Evolutionary conservation across 2,888 invertebrate species (phyloP).

Genomic region (Syritta pipiens): DNA sequence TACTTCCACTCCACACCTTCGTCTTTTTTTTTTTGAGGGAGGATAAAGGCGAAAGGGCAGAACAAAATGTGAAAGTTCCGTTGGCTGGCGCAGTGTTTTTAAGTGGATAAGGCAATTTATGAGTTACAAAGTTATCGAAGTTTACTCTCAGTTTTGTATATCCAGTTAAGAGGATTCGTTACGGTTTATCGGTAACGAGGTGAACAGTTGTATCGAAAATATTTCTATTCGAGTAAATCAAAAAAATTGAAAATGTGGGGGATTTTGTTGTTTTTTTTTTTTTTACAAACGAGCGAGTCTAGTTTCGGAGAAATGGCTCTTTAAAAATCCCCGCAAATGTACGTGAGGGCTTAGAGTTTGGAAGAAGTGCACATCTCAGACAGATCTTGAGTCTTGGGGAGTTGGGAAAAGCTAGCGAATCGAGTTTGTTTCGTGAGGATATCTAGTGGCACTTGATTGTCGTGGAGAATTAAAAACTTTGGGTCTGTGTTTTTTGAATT

Average conservation of each 20-base stretch:
- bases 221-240: conserved; percentile 2
- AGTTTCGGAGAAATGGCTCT: neutral
- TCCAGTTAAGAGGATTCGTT: conserved; percentile 45
- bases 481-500: too few relatives aligned
- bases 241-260: neutral
- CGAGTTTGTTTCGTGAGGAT: too few relatives aligned
- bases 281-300: neutral
- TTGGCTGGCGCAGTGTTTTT: conserved; percentile 70
- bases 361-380: too few relatives aligned
- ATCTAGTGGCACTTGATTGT: too few relatives aligned
- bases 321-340: too few relatives aligned
- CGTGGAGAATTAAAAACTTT: too few relatives aligned
- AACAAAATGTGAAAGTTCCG: conserved; percentile 42
- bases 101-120: conserved; percentile 79
- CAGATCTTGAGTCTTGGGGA: too few relatives aligned
- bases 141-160: conserved; percentile 44
- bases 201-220: conserved; percentile 33
- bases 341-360: too few relatives aligned
- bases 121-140: conserved; percentile 74
- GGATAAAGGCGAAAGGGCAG: conserved; percentile 28
- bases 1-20: neutral
- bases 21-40: neutral
- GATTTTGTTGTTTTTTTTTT: too few relatives aligned
- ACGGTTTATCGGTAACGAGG: conserved; percentile 33
- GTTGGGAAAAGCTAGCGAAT: too few relatives aligned